Evolutionary conservation across 2,797 vertebrate genomes (phyloP), one percentile per base, ranked within the genome.

Genomic region (Acanthiza pusilla): DNA sequence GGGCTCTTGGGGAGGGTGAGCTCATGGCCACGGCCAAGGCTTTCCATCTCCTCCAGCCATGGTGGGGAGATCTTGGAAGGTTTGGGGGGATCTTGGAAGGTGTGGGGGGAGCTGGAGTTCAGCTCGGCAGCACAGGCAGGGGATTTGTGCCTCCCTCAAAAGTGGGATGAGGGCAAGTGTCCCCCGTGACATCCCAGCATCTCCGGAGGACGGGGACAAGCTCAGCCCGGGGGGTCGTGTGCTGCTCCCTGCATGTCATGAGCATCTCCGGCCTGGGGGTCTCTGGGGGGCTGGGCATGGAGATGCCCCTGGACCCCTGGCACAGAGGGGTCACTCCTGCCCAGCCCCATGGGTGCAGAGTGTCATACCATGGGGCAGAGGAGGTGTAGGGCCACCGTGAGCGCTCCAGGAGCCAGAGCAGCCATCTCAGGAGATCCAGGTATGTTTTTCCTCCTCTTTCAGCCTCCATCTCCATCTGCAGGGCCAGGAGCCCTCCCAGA

Each of bases 321-420:
- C 55, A 60, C 45, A 11, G 48, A 62, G 32, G 17, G 23, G 42
- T n/a, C 62, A 43, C 30, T 36, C 9, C 25, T 50, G 20, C 58
- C 40, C 65, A 40, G 61, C 38, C 72, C 38, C 38, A 0, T 11
- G 7, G 14, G 10, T 14, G 58, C 27, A 53, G 3, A 40, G 5
- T 21, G 17, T 15, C 76, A 13, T 51, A 19, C 5, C 54, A 7
- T 0, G 1, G 42, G 40, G 58, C 26, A 36, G 70, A 25, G 42
- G 25, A 55, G 25, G 1, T 19, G 26, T 73, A 72, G 54, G 48
- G 25, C 43, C 29, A 4, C 25, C 1, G 18, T 4, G 42, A 14
- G 1, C 25, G 58, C 38, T 55, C 66, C 0, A 0, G 53, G 43
- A 62, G 32, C 36, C 3, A 3, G 5, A 18, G 26, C 16, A 75